Percentiles rank a stretch among this genome's conserved stretches.
phyloP scores from a whole-genome alignment of 1,140 invertebrate species.

The Plutomurus gul region DNA sequence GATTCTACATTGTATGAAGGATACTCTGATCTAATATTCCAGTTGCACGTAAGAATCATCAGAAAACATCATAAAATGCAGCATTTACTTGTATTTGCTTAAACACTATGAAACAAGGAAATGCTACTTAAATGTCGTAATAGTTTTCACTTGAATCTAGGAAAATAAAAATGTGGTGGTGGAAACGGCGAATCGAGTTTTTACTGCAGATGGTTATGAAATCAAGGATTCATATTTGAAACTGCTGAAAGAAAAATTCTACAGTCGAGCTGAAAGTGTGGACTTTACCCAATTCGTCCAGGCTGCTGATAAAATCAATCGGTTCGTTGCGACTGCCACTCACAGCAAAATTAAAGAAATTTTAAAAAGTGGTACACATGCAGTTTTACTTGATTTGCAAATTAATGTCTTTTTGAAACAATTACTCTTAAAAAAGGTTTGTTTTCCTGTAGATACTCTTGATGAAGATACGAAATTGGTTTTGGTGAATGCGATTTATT shows the following conservation, averaged over 20 bases:
- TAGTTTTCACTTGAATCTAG: background rate
- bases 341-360: constrained; percentile 73
- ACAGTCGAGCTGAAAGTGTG: constrained; percentile 62
- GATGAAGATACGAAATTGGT: constrained; percentile 59
- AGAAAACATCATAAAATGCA: too few species aligned
- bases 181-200: constrained; percentile 69
- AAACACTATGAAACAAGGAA: background rate
- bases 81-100: background rate
- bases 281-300: constrained; percentile 61
- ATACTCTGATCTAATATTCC: background rate
- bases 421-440: background rate
- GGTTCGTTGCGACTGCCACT: constrained; percentile 73
- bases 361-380: background rate
- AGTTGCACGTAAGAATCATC: constrained; percentile 30
- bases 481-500: constrained; percentile 79
- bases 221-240: constrained; percentile 61
- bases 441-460: constrained; percentile 30
- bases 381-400: background rate
- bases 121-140: background rate
- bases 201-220: constrained; percentile 60
- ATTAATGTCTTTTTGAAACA: background rate
- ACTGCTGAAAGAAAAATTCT: constrained; percentile 60
- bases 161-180: constrained; percentile 55
- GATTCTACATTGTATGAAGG: background rate
- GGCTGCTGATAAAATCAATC: constrained; percentile 66